Evolutionary conservation across 2,797 vertebrate genomes (phyloP).

Genomic region (Tangara arthus): DNA sequence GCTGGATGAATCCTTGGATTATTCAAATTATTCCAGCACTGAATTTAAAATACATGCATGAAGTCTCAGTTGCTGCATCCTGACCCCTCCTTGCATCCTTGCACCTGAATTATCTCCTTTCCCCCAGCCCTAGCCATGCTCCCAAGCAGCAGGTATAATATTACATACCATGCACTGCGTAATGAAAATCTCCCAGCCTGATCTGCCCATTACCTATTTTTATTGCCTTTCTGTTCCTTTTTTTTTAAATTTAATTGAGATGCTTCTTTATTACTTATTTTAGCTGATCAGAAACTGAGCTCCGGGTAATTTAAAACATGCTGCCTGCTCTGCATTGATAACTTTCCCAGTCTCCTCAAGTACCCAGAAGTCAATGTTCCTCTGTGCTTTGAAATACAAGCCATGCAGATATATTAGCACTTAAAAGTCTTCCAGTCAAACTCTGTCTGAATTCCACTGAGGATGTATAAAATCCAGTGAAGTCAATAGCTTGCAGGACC

Average conservation of each 20-base stretch:
- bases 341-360: conserved; percentile 6
- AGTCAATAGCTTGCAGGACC: background rate
- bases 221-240: background rate
- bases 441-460: background rate
- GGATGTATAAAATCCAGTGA: background rate
- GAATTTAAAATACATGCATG: conserved; percentile 21
- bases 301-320: background rate
- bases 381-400: conserved; percentile 43
- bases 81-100: background rate
- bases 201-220: conserved; percentile 31
- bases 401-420: background rate
- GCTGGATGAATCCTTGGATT: conserved; percentile 25
- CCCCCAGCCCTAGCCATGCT: background rate
- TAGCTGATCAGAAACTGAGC: conserved; percentile 41
- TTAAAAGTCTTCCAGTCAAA: conserved; percentile 37
- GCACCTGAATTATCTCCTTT: conserved; percentile 27
- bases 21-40: conserved; percentile 14
- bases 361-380: conserved; percentile 17
- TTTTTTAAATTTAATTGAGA: background rate
- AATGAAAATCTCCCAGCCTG: conserved; percentile 31
- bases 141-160: conserved; percentile 3
- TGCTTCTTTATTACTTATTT: conserved; percentile 15
- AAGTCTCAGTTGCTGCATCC: background rate
- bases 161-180: background rate
- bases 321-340: conserved; percentile 56